phyloP scores from a whole-genome alignment of 2,113 vertebrate species.

The Ailuropoda melanoleuca region DNA sequence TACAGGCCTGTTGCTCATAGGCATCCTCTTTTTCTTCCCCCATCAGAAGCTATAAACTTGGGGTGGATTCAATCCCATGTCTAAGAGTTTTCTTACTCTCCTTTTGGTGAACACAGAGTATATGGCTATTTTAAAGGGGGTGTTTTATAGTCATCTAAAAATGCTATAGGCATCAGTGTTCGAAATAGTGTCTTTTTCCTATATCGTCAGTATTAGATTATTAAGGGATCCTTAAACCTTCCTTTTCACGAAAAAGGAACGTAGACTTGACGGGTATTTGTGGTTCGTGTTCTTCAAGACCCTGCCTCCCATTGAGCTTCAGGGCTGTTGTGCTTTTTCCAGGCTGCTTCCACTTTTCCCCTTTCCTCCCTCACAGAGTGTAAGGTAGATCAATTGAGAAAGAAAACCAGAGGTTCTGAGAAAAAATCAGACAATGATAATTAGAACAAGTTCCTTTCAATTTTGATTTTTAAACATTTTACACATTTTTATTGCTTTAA shows the following conservation, averaged over 20 bases:
- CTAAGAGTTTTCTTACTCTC: background rate
- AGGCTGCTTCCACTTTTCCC: background rate
- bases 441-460: background rate
- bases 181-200: background rate
- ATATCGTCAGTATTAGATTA: background rate
- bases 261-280: background rate
- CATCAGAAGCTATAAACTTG: background rate
- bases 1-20: background rate
- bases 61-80: background rate
- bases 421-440: background rate
- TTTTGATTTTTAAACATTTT: background rate
- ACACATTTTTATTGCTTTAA: background rate
- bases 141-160: constrained; percentile 2
- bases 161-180: background rate
- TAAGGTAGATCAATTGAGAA: background rate
- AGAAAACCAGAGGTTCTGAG: background rate
- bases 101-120: background rate
- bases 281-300: background rate
- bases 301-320: background rate
- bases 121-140: background rate
- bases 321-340: background rate
- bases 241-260: background rate
- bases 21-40: background rate
- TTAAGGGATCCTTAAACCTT: background rate
- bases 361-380: background rate